These are phyloP conservation scores for Diadegma fenestrale DNA, from an alignment of 2,888 invertebrate genomes.

Conservation along the genomic window DNA sequence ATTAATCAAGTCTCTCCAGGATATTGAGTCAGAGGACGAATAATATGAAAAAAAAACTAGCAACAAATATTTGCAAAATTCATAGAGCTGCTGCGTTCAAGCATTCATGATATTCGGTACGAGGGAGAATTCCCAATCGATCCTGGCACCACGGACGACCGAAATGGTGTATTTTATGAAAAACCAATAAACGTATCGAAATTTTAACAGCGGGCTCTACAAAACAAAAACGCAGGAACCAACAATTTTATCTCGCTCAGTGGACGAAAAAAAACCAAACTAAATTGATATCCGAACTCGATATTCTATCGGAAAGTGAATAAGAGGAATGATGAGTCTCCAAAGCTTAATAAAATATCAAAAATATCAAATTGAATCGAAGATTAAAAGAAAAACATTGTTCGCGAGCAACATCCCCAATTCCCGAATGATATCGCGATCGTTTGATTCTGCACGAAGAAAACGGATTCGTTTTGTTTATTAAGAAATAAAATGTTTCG, in stretches of 20 bases:
- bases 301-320: background rate
- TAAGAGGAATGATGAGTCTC: background rate
- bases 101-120: background rate
- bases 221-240: background rate
- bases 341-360: background rate
- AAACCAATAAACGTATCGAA: background rate
- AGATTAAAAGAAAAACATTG: background rate
- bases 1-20: background rate
- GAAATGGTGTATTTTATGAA: background rate
- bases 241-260: background rate
- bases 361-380: background rate
- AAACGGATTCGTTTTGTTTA: too few species aligned
- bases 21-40: background rate
- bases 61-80: background rate
- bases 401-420: background rate
- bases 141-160: background rate
- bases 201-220: background rate
- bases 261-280: background rate
- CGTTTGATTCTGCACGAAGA: background rate
- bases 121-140: background rate
- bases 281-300: background rate
- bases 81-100: background rate
- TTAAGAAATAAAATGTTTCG: too few species aligned
- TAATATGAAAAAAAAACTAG: background rate
- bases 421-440: background rate